phyloP scores from a whole-genome alignment of 2,888 invertebrate genomes.

The Pelosia muscerda region DNA sequence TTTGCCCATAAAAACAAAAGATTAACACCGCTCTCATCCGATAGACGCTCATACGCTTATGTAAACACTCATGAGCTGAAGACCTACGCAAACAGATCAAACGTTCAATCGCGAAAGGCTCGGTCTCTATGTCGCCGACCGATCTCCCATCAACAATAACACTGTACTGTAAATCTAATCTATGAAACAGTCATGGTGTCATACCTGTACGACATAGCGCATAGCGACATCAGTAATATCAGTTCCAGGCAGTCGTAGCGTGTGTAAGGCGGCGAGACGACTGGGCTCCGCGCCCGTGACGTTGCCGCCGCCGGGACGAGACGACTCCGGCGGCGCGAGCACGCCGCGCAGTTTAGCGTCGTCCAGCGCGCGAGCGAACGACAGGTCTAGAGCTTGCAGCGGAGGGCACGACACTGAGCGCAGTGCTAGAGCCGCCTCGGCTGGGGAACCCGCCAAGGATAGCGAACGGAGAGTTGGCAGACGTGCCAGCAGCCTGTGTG shows the following conservation, averaged over 20 bases:
- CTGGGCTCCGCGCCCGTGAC: constrained; percentile 78
- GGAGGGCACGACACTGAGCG: constrained; percentile 94
- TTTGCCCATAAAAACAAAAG: no score
- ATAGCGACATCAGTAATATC: constrained; percentile 96
- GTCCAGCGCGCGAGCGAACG: constrained; percentile 94
- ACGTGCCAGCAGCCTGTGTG: constrained; percentile 90
- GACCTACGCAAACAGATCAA: no score
- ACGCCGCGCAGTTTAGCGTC: constrained; percentile 95
- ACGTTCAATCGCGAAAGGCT: no score
- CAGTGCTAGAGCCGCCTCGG: constrained; percentile 93
- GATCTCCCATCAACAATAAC: no score
- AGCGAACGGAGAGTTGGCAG: constrained; percentile 94
- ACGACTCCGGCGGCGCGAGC: constrained; percentile 94
- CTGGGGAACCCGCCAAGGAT: constrained; percentile 91
- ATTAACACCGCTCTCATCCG: no score
- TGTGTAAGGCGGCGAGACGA: constrained; percentile 90
- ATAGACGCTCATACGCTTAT: no score
- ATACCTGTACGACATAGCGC: constrained; percentile 81
- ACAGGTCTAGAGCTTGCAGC: constrained; percentile 92
- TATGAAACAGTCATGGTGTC: neutral
- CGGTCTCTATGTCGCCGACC: no score
- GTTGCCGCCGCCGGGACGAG: constrained; percentile 88
- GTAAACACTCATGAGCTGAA: no score
- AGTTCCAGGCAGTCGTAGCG: constrained; percentile 93
- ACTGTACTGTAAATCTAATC: no score